Percentiles rank a stretch among this genome's conserved stretches.
Conservation (phyloP, 37 sponge, comb jelly and placozoan genomes). For the Agelas oroides region DNA sequence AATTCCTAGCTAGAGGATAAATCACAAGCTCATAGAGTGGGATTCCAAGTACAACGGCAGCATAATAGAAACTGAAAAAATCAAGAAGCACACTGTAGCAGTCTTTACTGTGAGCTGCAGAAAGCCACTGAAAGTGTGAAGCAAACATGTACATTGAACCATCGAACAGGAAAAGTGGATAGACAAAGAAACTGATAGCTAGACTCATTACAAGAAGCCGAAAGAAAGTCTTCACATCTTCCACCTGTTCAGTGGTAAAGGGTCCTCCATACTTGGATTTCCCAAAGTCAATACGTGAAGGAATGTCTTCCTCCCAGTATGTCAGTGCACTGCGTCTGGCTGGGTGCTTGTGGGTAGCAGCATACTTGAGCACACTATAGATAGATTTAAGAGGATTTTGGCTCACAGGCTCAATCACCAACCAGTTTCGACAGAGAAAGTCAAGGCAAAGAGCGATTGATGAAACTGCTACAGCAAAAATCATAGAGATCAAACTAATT, state of each 20-base stretch:
- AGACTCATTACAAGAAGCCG: neutral
- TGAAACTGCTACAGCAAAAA: too few species aligned
- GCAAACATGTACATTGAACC: too few species aligned
- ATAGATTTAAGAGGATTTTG: slow-evolving; percentile 12
- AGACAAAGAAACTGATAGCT: neutral
- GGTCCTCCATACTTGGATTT: slow-evolving; percentile 5
- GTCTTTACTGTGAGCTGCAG: too few species aligned
- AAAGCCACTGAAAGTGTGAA: too few species aligned
- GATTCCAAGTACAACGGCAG: too few species aligned
- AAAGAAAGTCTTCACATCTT: slow-evolving; percentile 27
- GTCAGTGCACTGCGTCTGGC: neutral
- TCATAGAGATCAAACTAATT: too few species aligned
- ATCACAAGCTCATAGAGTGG: too few species aligned
- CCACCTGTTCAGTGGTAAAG: slow-evolving; percentile 19
- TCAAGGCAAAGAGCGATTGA: neutral
- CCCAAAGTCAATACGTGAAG: neutral
- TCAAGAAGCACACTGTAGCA: neutral
- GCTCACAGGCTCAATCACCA: neutral
- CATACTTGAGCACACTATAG: neutral
- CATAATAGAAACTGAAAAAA: too few species aligned
- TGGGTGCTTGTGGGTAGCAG: neutral
- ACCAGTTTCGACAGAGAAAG: neutral
- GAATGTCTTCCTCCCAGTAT: neutral
- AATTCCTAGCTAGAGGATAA: too few species aligned
- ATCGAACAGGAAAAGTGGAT: too few species aligned